Conservation (phyloP, 2,797 vertebrate genomes). For the Melopsittacus undulatus region DNA sequence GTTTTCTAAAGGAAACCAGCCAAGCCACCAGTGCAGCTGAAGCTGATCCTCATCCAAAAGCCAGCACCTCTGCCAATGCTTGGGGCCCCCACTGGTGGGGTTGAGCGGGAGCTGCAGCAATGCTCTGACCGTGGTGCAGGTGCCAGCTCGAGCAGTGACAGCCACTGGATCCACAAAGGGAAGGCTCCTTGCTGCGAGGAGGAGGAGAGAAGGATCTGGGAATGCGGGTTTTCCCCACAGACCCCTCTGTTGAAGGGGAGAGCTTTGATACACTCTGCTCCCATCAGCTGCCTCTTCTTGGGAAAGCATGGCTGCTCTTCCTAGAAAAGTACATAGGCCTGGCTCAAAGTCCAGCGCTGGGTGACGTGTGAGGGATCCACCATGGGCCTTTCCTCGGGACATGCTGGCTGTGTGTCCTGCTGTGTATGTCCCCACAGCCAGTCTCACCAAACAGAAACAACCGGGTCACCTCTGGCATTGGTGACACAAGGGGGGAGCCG, state of each 20-base stretch:
- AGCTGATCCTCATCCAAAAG: accelerated
- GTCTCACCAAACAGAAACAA: background rate
- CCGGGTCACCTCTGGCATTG: accelerated
- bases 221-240: background rate
- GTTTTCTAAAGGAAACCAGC: background rate
- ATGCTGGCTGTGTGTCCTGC: accelerated
- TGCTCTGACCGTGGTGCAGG: accelerated
- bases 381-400: accelerated
- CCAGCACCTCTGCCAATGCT: accelerated
- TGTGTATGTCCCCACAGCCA: accelerated
- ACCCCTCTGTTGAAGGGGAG: accelerated
- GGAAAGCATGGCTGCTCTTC: background rate
- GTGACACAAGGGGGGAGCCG: background rate
- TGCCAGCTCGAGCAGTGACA: accelerated
- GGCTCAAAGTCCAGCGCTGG: background rate
- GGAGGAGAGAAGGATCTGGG: background rate
- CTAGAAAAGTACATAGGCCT: background rate
- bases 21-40: background rate
- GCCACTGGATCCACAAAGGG: accelerated
- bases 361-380: background rate
- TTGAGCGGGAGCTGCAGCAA: accelerated
- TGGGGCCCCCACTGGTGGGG: accelerated
- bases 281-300: accelerated
- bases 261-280: background rate
- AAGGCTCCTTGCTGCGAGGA: background rate